Percentiles rank a stretch among this genome's conserved stretches.
phyloP scores from a whole-genome alignment of 2,797 vertebrate species.

The Halcyon leucocephala region DNA sequence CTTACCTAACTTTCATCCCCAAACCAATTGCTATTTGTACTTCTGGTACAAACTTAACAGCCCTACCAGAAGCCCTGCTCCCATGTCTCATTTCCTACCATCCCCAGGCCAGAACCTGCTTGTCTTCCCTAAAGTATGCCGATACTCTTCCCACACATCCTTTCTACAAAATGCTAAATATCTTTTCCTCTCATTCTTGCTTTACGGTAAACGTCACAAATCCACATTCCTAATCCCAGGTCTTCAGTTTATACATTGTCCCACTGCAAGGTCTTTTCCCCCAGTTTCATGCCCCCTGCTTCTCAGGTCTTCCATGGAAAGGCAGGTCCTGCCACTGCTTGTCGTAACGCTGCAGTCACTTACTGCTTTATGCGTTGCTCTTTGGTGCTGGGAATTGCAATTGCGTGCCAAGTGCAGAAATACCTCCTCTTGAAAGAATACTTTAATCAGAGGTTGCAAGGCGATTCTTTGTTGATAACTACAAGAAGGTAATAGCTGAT shows the following conservation, averaged over 20 bases:
- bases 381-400: neutral
- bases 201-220: neutral
- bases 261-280: accelerated
- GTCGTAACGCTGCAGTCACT: neutral
- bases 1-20: neutral
- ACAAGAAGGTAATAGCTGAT: neutral
- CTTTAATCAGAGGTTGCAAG: neutral
- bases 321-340: neutral
- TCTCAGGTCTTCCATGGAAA: neutral
- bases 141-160: neutral
- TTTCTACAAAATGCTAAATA: neutral
- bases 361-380: accelerated
- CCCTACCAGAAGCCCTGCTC: neutral
- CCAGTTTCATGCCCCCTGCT: accelerated
- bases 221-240: neutral
- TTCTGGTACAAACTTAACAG: neutral
- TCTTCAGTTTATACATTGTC: accelerated
- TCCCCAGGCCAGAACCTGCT: neutral
- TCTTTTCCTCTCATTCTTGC: neutral
- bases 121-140: neutral
- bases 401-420: neutral
- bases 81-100: neutral
- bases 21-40: neutral
- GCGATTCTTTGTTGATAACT: neutral
- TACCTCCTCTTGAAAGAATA: neutral